Evolutionary conservation across 2,888 invertebrate species (phyloP), one percentile per base, ranked within the genome.

Genomic region (Drosophila recens): DNA sequence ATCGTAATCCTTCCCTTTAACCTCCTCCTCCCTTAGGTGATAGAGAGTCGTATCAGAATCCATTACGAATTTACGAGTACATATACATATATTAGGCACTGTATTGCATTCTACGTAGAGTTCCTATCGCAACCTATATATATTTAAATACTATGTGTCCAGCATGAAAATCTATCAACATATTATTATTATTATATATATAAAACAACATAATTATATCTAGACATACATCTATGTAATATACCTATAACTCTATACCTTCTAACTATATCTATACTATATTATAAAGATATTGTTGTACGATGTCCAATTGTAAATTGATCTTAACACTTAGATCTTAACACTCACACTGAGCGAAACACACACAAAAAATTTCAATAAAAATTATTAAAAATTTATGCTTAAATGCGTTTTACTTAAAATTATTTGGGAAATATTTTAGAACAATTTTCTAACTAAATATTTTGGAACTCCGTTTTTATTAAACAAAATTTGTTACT

Each of bases 261-360:
- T 78, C 72, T 46, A 52, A 36, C 36, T 33, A 71, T 68, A 67
- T 4, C 23, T 27, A 27, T 27, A 30, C 33, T 59, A 58, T 59
- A 61, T 33, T 63, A 63, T 66, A 72, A 66, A 51, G 79, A 86
- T 83, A 72, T 88, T 88, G 89, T 90, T 86, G 87, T 86, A 88
- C 84, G 75, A 88, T 90, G 79, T 90, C 84, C 82, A 82, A 82
- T 68, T 87, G 88, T 87, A 87, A 87, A 89, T 87, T 87, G 78
- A 87, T 89, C 82, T 85, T 78, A 67, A 75, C 36, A 67, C 63
- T 57, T 83, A 83, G 89, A 78, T 79, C 72, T 67, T 46, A 57
- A 36, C 57, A 36, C 11, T 30, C 72, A 76, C 51, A 61, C 36
- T 64, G 15, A 59, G 61, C 33, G 52, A 33, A 36, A 65, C 34